A percentile compares a stretch with the other conserved stretches of the same genome.
phyloP scores from a whole-genome alignment of 2,888 invertebrate species.

The Drosophila pseudotalamancana region DNA sequence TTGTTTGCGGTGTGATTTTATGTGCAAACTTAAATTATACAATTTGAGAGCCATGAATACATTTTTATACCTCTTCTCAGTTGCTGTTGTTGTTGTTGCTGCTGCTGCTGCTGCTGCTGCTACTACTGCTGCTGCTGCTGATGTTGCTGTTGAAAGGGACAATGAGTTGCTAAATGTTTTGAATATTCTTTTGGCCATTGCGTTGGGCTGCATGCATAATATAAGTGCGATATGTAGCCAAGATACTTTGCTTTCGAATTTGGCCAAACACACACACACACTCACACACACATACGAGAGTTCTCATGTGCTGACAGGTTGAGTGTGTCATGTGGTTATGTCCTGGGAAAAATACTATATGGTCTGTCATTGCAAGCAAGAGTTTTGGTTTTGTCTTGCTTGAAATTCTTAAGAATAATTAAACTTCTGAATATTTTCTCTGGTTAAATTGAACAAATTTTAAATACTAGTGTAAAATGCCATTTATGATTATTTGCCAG shows the following conservation, averaged over 20 bases:
- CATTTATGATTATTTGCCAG: no score
- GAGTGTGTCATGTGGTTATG: constrained; percentile 63
- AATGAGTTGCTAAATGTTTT: constrained; percentile 80
- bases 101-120: constrained; percentile 1
- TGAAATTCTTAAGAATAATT: not conserved
- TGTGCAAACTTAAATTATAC: constrained; percentile 80
- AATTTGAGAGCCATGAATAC: constrained; percentile 74
- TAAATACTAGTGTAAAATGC: not conserved
- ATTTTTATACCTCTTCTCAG: constrained; percentile 51
- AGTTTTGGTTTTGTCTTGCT: constrained; percentile 29
- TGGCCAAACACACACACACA: constrained; percentile 11
- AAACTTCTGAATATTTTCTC: no score
- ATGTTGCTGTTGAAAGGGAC: constrained; percentile 60
- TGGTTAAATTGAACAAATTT: no score
- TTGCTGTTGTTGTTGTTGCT: constrained; percentile 19
- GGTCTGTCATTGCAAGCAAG: constrained; percentile 18
- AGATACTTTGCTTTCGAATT: constrained; percentile 32
- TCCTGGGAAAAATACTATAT: constrained; percentile 32
- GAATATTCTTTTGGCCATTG: constrained; percentile 77
- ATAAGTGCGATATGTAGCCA: constrained; percentile 37
- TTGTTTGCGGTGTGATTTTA: constrained; percentile 78
- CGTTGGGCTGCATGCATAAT: constrained; percentile 74
- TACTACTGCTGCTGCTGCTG: constrained; percentile 23
- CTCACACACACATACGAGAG: constrained; percentile 2
- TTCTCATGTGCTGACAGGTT: constrained; percentile 59